Percentiles rank a stretch among this genome's conserved stretches.
These are phyloP conservation scores for Metopolophium dirhodum DNA, from an alignment of 1,140 invertebrate species.

Conservation along the genomic window DNA sequence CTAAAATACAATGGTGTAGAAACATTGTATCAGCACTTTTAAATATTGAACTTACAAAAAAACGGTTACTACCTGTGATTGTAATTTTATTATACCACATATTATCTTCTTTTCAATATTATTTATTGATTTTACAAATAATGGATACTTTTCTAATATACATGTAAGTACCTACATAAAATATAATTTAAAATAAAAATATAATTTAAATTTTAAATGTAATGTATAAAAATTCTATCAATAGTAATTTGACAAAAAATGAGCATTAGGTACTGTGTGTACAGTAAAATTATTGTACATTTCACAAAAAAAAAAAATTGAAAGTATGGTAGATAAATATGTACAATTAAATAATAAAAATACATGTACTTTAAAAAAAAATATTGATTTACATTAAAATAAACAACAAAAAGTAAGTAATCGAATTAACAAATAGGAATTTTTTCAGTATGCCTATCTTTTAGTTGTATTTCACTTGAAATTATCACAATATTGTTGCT, in stretches of 20 bases:
- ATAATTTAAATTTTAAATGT: neutral
- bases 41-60: neutral
- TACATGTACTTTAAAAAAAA: neutral
- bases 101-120: neutral
- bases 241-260: slow-evolving; percentile 30
- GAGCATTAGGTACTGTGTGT: slow-evolving; percentile 5
- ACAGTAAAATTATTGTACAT: slow-evolving; percentile 3
- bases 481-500: slow-evolving; percentile 25
- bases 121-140: neutral
- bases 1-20: neutral
- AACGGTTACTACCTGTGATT: neutral
- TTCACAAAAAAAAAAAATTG: neutral
- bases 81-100: neutral
- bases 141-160: neutral
- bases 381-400: slow-evolving; percentile 23
- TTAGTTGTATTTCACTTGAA: neutral
- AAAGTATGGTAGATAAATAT: neutral
- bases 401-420: neutral
- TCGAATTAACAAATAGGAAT: slow-evolving; percentile 52
- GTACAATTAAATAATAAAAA: slow-evolving; percentile 44
- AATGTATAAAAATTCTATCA: slow-evolving; percentile 36
- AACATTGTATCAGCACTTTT: neutral
- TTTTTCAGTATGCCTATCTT: slow-evolving; percentile 28
- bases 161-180: neutral
- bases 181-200: slow-evolving; percentile 3